These are phyloP conservation scores for Paraplagusia blochii DNA, from an alignment of 2,113 vertebrate genomes.

Conservation along the genomic window DNA sequence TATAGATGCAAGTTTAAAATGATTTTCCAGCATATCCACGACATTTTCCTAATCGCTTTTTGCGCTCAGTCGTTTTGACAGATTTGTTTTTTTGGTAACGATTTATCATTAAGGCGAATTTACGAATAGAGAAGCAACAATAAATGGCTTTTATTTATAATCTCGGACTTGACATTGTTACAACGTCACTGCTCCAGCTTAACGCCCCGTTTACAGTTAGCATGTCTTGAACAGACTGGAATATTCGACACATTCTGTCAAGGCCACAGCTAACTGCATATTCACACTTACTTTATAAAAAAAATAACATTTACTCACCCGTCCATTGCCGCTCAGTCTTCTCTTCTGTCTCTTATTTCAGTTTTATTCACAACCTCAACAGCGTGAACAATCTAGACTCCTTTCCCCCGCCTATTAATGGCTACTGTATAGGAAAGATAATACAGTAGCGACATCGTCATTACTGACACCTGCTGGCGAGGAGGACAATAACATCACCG, in stretches of 20 bases:
- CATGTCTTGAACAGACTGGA: background rate
- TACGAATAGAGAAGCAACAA: background rate
- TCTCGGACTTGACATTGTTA: background rate
- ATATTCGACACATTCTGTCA: background rate
- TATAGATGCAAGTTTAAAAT: too few relatives aligned
- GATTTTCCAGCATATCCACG: too few relatives aligned
- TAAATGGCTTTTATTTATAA: background rate
- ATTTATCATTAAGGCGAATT: background rate
- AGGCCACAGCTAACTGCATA: too few relatives aligned
- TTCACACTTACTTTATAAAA: too few relatives aligned
- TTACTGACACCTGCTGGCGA: slow-evolving; percentile 17
- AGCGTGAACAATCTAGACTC: background rate
- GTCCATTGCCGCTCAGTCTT: slow-evolving; percentile 71
- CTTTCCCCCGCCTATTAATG: slow-evolving; percentile 10
- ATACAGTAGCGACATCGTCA: background rate
- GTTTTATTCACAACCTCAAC: slow-evolving; percentile 18
- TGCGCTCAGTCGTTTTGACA: too few relatives aligned
- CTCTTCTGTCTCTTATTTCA: slow-evolving; percentile 47
- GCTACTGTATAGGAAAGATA: fast-evolving
- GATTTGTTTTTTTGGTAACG: too few relatives aligned
- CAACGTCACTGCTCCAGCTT: slow-evolving; percentile 10
- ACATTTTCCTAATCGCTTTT: too few relatives aligned
- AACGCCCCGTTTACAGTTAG: slow-evolving; percentile 31
- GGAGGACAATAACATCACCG: slow-evolving; percentile 18
- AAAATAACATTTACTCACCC: slow-evolving; percentile 40